phyloP scores from a whole-genome alignment of 2,113 vertebrate genomes.

The Columba janthina region DNA sequence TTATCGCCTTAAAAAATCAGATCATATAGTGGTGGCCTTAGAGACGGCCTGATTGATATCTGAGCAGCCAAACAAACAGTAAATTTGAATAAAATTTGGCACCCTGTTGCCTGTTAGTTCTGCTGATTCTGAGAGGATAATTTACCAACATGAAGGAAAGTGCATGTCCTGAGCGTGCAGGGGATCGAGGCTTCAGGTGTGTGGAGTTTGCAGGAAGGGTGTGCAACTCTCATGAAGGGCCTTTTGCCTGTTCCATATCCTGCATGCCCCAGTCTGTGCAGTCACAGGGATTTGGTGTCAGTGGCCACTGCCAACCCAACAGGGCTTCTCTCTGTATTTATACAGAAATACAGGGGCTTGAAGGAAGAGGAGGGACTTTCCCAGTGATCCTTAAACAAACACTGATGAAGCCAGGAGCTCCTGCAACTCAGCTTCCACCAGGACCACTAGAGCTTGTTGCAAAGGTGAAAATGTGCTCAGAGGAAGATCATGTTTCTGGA shows the following conservation, averaged over 20 bases:
- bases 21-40: background rate
- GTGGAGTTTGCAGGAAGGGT: background rate
- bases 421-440: background rate
- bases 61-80: slow-evolving; percentile 22
- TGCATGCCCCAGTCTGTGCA: background rate
- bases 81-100: slow-evolving; percentile 24
- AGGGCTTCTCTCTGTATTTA: background rate
- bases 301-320: background rate
- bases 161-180: fast-evolving
- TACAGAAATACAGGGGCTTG: background rate
- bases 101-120: background rate
- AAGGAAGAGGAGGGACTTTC: background rate
- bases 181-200: background rate
- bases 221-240: background rate
- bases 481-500: background rate
- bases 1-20: slow-evolving; percentile 41
- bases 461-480: fast-evolving
- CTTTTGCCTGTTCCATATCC: background rate
- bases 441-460: background rate
- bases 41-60: slow-evolving; percentile 17
- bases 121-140: background rate
- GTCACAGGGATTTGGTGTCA: background rate
- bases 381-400: slow-evolving; percentile 1
- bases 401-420: background rate
- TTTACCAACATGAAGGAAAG: background rate